Percentiles rank a stretch among this genome's conserved stretches.
Conservation (phyloP, 1,140 invertebrate genomes). For the Diuraphis noxia region DNA sequence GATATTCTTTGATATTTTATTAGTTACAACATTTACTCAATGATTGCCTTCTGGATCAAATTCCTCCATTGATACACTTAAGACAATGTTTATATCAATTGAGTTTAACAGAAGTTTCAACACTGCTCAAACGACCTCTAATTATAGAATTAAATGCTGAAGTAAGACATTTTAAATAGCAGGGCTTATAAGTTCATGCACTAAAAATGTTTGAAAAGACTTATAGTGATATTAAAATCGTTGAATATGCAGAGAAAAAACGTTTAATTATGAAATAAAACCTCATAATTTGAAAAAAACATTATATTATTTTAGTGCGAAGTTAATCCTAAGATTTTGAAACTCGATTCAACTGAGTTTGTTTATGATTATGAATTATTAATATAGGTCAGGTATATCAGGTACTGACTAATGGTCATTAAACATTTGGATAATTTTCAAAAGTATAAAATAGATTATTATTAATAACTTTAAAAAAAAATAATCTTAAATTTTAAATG, state of each 20-base stretch:
- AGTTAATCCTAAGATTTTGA: no score
- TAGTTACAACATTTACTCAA: constrained; percentile 42
- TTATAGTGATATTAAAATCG: no score
- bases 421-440: not conserved
- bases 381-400: no score
- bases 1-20: not conserved
- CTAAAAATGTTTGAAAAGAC: not conserved
- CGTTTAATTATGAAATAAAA: not conserved
- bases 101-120: constrained; percentile 56
- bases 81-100: constrained; percentile 38
- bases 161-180: constrained; percentile 57
- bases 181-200: not conserved
- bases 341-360: not conserved
- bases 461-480: not conserved
- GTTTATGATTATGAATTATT: not conserved
- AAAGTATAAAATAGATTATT: not conserved
- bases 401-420: not conserved
- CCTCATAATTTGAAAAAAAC: not conserved
- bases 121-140: constrained; percentile 59
- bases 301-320: no score
- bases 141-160: constrained; percentile 67
- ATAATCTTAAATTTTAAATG: no score
- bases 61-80: constrained; percentile 35
- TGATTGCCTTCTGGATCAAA: constrained; percentile 40
- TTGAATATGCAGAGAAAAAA: no score